phyloP scores from a whole-genome alignment of 2,797 vertebrate genomes.

The Atherinosoma microstoma region DNA sequence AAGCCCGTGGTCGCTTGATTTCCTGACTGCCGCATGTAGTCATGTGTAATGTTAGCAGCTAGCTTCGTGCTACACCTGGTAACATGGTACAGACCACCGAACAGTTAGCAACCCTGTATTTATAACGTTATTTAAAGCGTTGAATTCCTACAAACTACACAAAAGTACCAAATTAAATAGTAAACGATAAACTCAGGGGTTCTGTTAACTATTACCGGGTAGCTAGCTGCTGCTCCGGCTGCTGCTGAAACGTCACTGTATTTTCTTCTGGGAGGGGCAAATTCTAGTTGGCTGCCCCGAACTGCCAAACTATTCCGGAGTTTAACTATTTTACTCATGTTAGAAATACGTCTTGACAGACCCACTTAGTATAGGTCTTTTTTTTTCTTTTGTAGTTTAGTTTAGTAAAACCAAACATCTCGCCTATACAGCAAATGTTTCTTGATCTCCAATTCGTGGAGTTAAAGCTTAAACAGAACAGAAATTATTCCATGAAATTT shows the following conservation, averaged over 20 bases:
- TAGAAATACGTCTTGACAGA: neutral
- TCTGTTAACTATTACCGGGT: neutral
- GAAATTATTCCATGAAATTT: neutral
- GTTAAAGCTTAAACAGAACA: neutral
- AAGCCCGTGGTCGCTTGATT: neutral
- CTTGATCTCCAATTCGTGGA: too few species aligned
- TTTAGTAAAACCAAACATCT: neutral
- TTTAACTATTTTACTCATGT: neutral
- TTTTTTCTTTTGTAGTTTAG: neutral
- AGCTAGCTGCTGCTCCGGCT: neutral
- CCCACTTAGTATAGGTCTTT: too few species aligned
- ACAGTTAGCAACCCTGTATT: neutral
- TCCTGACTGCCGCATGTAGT: neutral
- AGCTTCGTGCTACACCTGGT: constrained; percentile 42
- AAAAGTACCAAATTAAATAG: rapidly evolving
- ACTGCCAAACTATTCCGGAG: constrained; percentile 48
- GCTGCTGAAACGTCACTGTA: constrained; percentile 49
- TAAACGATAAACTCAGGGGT: rapidly evolving
- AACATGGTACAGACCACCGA: neutral
- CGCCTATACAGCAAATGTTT: too few species aligned
- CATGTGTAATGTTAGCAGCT: constrained; percentile 12
- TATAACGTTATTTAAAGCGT: too few species aligned
- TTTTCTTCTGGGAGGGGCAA: neutral
- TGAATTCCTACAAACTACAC: neutral
- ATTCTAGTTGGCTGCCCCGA: constrained; percentile 45